A percentile compares a stretch with the other conserved stretches of the same genome.
These are phyloP conservation scores for Syritta pipiens DNA, from an alignment of 2,888 invertebrate species.

Conservation along the genomic window DNA sequence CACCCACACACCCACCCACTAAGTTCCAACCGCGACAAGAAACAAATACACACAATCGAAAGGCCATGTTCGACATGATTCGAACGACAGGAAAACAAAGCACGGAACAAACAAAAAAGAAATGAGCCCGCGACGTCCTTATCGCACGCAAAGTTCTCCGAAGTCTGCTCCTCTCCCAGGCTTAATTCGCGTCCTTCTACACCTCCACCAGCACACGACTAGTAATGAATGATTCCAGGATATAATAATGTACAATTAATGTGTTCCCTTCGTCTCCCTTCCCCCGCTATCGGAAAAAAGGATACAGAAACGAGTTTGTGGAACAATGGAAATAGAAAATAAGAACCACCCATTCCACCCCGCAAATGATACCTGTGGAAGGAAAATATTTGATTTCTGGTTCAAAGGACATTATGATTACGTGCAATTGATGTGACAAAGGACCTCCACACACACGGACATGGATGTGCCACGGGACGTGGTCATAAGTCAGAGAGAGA, in stretches of 20 bases:
- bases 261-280: constrained; percentile 35
- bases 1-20: constrained; percentile 10
- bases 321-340: constrained; percentile 44
- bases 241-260: constrained; percentile 62
- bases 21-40: neutral
- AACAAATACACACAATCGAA: constrained; percentile 13
- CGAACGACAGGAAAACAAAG: constrained; percentile 20
- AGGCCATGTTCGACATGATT: constrained; percentile 51
- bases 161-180: neutral
- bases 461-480: constrained; percentile 15
- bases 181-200: neutral
- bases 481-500: constrained; percentile 40
- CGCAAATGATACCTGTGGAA: constrained; percentile 46
- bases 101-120: constrained; percentile 5
- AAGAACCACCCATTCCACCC: constrained; percentile 20
- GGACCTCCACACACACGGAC: too few species aligned
- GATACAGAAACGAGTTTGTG: constrained; percentile 23
- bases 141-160: constrained; percentile 54
- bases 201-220: neutral
- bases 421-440: constrained; percentile 56
- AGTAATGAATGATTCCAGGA: constrained; percentile 56
- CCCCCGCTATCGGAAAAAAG: constrained; percentile 22
- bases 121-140: constrained; percentile 14
- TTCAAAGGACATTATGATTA: constrained; percentile 48
- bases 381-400: constrained; percentile 48